These are phyloP conservation scores for Cyprinodon tularosa DNA, from an alignment of 2,113 vertebrate genomes.

Conservation along the genomic window DNA sequence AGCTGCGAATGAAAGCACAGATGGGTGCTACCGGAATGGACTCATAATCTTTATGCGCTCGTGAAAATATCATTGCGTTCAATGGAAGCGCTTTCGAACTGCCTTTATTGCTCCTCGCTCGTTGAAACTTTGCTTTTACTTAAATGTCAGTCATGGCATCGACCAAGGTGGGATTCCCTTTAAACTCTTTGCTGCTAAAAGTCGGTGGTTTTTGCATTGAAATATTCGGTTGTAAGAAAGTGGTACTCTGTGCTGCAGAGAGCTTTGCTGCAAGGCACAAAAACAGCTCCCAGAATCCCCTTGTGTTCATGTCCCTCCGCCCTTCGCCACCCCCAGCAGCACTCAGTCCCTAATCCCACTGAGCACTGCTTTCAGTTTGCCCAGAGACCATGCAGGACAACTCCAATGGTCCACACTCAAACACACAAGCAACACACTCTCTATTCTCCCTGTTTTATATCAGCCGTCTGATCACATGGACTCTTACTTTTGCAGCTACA, in stretches of 20 bases:
- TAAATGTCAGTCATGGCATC: conserved; percentile 48
- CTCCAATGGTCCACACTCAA: conserved; percentile 61
- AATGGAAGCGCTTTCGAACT: conserved; percentile 77
- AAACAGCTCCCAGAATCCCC: conserved; percentile 84
- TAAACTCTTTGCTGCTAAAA: not conserved
- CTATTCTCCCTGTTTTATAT: conserved; percentile 26
- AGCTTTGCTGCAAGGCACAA: conserved; percentile 28
- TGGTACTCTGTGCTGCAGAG: conserved; percentile 54
- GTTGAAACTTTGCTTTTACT: conserved; percentile 68
- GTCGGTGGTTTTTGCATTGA: not conserved
- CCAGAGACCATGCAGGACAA: conserved; percentile 81
- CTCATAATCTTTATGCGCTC: conserved; percentile 82
- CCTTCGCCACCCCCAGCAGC: conserved; percentile 58
- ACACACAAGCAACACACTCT: conserved; percentile 37
- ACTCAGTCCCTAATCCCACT: conserved; percentile 87
- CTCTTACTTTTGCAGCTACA: not conserved
- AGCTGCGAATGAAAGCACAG: conserved; percentile 66
- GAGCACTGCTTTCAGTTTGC: conserved; percentile 88
- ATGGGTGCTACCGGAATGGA: conserved; percentile 70
- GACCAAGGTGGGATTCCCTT: conserved; percentile 7
- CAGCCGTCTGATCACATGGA: conserved; percentile 35
- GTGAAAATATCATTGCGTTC: conserved; percentile 84
- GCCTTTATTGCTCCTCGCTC: conserved; percentile 76
- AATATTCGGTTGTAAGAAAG: not conserved
- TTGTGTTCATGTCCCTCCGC: conserved; percentile 57